Conservation (phyloP, 2,113 vertebrate species). For the Parus major region DNA sequence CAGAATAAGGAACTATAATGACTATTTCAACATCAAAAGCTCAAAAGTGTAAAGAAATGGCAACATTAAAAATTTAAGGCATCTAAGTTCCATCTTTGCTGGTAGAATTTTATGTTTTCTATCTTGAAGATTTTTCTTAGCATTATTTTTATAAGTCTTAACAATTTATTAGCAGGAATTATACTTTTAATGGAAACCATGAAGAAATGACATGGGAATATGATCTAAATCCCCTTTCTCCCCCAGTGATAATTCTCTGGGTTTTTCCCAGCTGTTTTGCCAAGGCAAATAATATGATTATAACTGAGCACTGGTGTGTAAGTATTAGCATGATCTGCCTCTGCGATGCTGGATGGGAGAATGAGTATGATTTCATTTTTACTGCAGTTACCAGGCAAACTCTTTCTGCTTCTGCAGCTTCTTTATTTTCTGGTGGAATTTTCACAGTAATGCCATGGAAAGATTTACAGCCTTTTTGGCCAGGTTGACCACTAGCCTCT, state of each 20-base stretch:
- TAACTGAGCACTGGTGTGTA: conserved; percentile 69
- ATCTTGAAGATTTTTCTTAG: conserved; percentile 47
- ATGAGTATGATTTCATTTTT: conserved; percentile 52
- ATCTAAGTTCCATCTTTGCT: not conserved
- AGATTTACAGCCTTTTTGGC: conserved; percentile 18
- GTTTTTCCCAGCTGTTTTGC: conserved; percentile 71
- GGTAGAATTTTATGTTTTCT: not conserved
- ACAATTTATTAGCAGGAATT: conserved; percentile 72
- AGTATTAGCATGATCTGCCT: conserved; percentile 58
- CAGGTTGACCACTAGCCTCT: not conserved
- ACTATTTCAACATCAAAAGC: not conserved
- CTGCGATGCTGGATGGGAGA: conserved; percentile 32
- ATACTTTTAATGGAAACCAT: conserved; percentile 70
- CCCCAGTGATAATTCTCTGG: conserved; percentile 67
- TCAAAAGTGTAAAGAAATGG: not conserved
- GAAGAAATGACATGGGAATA: conserved; percentile 73
- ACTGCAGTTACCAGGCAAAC: not conserved
- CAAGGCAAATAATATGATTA: conserved; percentile 74
- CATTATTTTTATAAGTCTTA: conserved; percentile 64
- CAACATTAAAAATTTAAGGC: not conserved
- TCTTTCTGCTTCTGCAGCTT: not conserved
- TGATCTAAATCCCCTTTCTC: conserved; percentile 72
- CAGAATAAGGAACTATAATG: not conserved
- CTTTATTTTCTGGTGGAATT: not conserved
- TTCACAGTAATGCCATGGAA: not conserved